phyloP scores from a whole-genome alignment of 2,797 vertebrate species.

The Cyprinella venusta region DNA sequence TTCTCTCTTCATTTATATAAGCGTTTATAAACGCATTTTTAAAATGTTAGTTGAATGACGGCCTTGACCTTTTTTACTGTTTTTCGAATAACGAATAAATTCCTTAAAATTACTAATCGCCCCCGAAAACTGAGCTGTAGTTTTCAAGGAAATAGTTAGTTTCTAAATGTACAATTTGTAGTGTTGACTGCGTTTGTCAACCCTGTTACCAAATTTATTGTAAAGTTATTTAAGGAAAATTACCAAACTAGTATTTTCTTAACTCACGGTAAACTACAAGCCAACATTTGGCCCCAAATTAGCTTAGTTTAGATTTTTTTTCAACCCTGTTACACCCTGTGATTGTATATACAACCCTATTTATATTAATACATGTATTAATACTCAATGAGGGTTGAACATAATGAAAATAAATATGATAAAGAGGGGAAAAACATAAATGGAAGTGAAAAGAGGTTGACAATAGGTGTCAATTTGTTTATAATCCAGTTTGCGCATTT shows the following conservation, averaged over 20 bases:
- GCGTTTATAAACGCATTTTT: background rate
- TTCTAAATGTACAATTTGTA: background rate
- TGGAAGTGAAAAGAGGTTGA: background rate
- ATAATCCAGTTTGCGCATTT: background rate
- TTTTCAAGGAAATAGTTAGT: background rate
- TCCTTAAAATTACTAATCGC: too few relatives aligned
- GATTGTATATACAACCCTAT: background rate
- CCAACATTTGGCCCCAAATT: background rate
- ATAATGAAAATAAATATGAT: background rate
- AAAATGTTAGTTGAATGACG: background rate
- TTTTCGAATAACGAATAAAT: too few relatives aligned
- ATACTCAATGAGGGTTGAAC: background rate
- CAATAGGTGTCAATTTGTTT: background rate
- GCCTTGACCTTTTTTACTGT: background rate
- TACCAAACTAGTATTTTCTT: background rate
- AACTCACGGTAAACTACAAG: background rate
- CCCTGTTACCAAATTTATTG: background rate
- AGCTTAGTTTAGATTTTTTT: background rate
- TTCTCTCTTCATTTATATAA: background rate
- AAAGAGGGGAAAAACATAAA: background rate
- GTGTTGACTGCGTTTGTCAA: background rate
- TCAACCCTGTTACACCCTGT: background rate
- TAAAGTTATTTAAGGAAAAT: background rate
- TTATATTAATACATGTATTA: background rate
- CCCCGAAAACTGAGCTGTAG: too few relatives aligned